Evolutionary conservation across 2,113 vertebrate species (phyloP).

Genomic region (Leucopsar rothschildi): DNA sequence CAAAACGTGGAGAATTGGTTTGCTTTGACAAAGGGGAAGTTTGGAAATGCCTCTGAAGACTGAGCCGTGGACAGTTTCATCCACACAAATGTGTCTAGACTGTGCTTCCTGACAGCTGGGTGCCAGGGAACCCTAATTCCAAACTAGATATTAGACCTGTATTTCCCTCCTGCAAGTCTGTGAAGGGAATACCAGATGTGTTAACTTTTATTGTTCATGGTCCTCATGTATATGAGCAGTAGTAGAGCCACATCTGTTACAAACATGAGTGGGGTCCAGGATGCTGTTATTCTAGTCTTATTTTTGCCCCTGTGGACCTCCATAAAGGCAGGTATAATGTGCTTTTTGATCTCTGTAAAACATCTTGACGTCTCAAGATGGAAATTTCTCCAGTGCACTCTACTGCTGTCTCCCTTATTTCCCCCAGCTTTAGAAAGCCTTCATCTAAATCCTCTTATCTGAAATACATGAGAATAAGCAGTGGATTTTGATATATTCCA

Average conservation of each 20-base stretch:
- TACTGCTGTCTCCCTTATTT: neutral
- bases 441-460: neutral
- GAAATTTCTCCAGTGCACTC: neutral
- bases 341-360: neutral
- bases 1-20: neutral
- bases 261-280: neutral
- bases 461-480: neutral
- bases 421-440: neutral
- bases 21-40: neutral
- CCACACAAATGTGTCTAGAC: neutral
- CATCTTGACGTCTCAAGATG: neutral
- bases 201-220: neutral
- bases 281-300: neutral
- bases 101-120: neutral
- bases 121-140: neutral
- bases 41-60: neutral
- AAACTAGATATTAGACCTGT: neutral
- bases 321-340: neutral
- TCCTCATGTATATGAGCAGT: fast-evolving
- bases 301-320: neutral
- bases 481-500: neutral
- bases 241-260: fast-evolving
- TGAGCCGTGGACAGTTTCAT: neutral
- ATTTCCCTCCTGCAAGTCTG: neutral
- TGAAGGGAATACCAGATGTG: neutral